Evolutionary conservation across 2,113 vertebrate species (phyloP).

Genomic region (Protobothrops flavoviridis): DNA sequence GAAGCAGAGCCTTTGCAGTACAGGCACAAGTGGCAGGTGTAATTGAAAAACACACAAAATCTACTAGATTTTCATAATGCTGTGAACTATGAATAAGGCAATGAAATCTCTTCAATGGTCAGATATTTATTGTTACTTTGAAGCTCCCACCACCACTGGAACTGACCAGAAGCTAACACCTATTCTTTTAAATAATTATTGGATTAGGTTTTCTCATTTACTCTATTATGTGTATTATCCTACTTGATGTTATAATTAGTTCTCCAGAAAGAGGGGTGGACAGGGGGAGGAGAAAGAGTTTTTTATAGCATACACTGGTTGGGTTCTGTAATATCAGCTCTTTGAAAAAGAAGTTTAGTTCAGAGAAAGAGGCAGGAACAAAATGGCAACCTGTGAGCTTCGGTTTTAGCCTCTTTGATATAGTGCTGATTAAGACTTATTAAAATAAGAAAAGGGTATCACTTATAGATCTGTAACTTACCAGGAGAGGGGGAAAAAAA

Average conservation of each 20-base stretch:
- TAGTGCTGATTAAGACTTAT: not conserved
- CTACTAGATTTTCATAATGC: slow-evolving; percentile 80
- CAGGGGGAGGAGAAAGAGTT: not conserved
- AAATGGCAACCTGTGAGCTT: not conserved
- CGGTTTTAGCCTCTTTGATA: not conserved
- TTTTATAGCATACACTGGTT: slow-evolving; percentile 65
- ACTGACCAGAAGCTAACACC: slow-evolving; percentile 72
- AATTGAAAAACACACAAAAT: slow-evolving; percentile 84
- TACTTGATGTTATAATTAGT: slow-evolving; percentile 79
- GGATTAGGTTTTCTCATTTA: slow-evolving; percentile 73
- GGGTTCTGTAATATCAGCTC: slow-evolving; percentile 53
- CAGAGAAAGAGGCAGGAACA: slow-evolving; percentile 3
- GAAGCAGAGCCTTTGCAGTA: slow-evolving; percentile 70
- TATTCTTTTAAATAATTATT: slow-evolving; percentile 80
- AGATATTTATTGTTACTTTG: slow-evolving; percentile 77
- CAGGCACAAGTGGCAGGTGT: slow-evolving; percentile 77
- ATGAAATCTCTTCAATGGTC: slow-evolving; percentile 77
- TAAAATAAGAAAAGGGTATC: not conserved
- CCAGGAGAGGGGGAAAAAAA: not conserved
- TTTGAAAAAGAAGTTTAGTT: slow-evolving; percentile 45
- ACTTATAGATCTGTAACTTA: not conserved
- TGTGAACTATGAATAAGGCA: slow-evolving; percentile 79
- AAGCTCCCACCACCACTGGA: slow-evolving; percentile 74
- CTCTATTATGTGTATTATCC: slow-evolving; percentile 69
- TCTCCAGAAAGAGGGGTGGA: slow-evolving; percentile 58